These are phyloP conservation scores for Apodemia zela DNA, from an alignment of 2,888 invertebrate genomes.

Conservation along the genomic window DNA sequence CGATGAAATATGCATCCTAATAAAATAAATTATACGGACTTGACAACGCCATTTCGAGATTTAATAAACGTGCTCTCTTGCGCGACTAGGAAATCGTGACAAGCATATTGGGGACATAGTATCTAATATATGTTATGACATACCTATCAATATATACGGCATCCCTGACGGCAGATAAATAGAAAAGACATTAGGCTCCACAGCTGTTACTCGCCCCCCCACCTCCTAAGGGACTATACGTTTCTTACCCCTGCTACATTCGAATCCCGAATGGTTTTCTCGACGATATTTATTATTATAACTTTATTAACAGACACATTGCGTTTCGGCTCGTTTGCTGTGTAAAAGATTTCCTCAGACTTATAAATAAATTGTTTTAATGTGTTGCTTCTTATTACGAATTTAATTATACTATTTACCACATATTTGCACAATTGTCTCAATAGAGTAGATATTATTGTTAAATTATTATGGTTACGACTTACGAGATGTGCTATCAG, in stretches of 20 bases:
- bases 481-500: not conserved
- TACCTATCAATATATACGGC: slow-evolving; percentile 42
- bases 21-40: slow-evolving; percentile 6
- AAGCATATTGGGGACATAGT: slow-evolving; percentile 26
- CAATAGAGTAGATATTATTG: not conserved
- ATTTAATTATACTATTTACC: not conserved
- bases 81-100: slow-evolving; percentile 23
- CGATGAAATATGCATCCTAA: slow-evolving; percentile 5
- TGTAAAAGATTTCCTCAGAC: slow-evolving; percentile 53
- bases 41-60: slow-evolving; percentile 7
- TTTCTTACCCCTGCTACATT: slow-evolving; percentile 78
- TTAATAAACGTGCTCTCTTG: slow-evolving; percentile 26
- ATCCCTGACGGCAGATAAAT: slow-evolving; percentile 72
- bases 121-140: slow-evolving; percentile 35
- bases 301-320: slow-evolving; percentile 71
- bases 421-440: not conserved
- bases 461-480: not conserved
- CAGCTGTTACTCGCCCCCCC: slow-evolving; percentile 60
- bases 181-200: slow-evolving; percentile 68
- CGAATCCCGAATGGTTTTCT: slow-evolving; percentile 74
- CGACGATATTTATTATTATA: slow-evolving; percentile 76
- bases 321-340: slow-evolving; percentile 60
- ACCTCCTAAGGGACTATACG: slow-evolving; percentile 72
- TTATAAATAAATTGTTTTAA: not conserved
- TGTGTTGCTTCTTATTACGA: not conserved